Percentiles rank a stretch among this genome's conserved stretches.
Conservation (phyloP, 2,888 invertebrate genomes). For the Acanthosepion pharaonis region DNA sequence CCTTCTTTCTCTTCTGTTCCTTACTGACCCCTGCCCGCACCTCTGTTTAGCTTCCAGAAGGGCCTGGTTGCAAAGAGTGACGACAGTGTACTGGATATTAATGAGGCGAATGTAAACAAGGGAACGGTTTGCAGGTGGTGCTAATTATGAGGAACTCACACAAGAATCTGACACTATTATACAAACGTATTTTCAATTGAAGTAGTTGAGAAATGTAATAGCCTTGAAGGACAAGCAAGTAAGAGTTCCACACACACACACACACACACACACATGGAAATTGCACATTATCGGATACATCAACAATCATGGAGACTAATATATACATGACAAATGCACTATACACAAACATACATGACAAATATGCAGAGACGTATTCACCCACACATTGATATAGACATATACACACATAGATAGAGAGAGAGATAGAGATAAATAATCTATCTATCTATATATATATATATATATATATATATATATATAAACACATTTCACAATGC, state of each 20-base stretch:
- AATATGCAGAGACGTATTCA: background rate
- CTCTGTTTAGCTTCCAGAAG: background rate
- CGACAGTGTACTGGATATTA: conserved; percentile 35
- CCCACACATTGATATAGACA: background rate
- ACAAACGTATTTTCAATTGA: conserved; percentile 22
- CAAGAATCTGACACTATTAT: background rate
- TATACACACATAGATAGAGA: background rate
- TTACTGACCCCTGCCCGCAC: background rate
- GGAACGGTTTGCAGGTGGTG: conserved; percentile 24
- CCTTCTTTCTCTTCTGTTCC: background rate
- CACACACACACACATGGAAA: background rate
- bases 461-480: conserved; percentile 25
- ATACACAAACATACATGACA: background rate
- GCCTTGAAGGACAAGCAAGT: background rate
- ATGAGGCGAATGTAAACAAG: conserved; percentile 18
- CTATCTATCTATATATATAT: background rate
- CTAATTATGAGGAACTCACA: conserved; percentile 44
- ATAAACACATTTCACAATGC: background rate
- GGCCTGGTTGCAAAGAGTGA: conserved; percentile 7
- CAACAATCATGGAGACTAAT: background rate
- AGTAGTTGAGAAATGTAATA: conserved; percentile 33
- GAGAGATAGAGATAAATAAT: no score
- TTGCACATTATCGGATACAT: background rate
- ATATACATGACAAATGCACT: background rate
- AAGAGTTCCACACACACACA: background rate